These are phyloP conservation scores for Eudyptes chrysolophus DNA, from an alignment of 2,113 vertebrate genomes.

Conservation along the genomic window DNA sequence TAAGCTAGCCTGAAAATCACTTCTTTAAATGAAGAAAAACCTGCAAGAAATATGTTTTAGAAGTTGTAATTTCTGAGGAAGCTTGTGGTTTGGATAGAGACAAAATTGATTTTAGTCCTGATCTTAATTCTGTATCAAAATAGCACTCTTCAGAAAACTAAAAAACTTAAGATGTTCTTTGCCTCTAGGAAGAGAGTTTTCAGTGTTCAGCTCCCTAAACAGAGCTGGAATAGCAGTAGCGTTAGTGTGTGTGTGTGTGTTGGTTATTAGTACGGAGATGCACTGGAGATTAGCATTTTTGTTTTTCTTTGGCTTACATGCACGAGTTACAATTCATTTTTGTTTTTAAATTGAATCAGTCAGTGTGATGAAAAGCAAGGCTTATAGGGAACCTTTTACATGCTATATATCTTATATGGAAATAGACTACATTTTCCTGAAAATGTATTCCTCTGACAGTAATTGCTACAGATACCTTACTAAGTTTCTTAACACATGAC, in stretches of 20 bases:
- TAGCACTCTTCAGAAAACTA: background rate
- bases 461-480: background rate
- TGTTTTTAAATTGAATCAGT: background rate
- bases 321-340: background rate
- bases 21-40: background rate
- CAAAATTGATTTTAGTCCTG: background rate
- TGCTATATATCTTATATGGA: background rate
- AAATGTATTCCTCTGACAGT: background rate
- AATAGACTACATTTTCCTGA: background rate
- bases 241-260: background rate
- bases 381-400: background rate
- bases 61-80: background rate
- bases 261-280: accelerated
- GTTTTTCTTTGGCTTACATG: background rate
- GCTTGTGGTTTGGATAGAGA: background rate
- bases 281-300: background rate
- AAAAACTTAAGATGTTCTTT: background rate
- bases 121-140: background rate
- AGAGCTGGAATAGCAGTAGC: background rate
- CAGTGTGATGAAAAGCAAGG: background rate
- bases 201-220: background rate
- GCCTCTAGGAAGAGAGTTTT: background rate
- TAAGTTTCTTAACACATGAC: background rate
- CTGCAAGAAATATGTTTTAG: background rate
- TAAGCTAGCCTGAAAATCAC: background rate